Conservation (phyloP, 1,140 invertebrate genomes). For the Brachionus angularis region DNA sequence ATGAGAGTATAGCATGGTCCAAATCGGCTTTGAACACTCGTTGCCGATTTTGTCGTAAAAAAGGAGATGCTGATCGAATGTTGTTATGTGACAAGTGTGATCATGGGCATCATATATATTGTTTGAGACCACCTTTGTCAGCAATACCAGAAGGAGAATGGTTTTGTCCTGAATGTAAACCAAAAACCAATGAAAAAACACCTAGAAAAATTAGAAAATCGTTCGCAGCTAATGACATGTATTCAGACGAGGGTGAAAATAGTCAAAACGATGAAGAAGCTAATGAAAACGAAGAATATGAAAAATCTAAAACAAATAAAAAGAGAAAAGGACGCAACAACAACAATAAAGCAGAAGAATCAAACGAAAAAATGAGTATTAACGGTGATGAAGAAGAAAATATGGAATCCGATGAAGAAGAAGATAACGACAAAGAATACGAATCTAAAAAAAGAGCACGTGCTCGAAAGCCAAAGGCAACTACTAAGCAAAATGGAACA, state of each 20-base stretch:
- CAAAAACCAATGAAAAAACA: conserved; percentile 3
- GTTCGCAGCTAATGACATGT: conserved; percentile 1
- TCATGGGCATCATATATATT: conserved; percentile 40
- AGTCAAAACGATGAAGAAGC: conserved; percentile 23
- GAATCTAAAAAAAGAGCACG: too few relatives aligned
- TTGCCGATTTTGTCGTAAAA: conserved; percentile 76
- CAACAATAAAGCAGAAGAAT: conserved; percentile 29
- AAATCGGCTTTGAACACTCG: conserved; percentile 70
- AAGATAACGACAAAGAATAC: conserved; percentile 10
- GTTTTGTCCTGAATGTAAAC: conserved; percentile 31
- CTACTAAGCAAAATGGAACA: too few relatives aligned
- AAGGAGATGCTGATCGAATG: conserved; percentile 76
- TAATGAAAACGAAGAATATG: neutral
- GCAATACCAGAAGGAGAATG: neutral
- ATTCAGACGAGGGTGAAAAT: conserved; percentile 31
- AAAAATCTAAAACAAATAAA: conserved; percentile 7
- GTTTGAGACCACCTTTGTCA: neutral
- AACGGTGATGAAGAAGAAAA: conserved; percentile 35
- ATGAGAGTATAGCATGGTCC: conserved; percentile 58
- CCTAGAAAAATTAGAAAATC: conserved; percentile 23
- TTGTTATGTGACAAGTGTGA: conserved; percentile 29
- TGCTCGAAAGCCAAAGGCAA: too few relatives aligned
- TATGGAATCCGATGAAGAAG: conserved; percentile 12
- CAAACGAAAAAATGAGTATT: neutral
- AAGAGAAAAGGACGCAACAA: neutral